Evolutionary conservation across 1,140 invertebrate genomes (phyloP), one percentile per base, ranked within the genome.

Genomic region (Diploscapter pachys): DNA sequence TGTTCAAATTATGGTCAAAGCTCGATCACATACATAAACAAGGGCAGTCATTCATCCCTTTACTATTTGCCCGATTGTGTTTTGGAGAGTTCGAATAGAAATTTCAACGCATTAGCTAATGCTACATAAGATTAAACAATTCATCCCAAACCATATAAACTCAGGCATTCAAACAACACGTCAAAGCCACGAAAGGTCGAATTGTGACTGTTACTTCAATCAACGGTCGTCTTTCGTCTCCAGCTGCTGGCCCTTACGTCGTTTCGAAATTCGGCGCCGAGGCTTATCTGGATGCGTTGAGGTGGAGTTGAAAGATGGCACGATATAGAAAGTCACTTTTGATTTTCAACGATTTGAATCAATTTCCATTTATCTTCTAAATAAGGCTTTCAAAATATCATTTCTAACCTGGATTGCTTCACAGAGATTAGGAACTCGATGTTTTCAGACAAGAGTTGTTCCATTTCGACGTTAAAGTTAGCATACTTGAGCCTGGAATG

Each of bases 181-280:
- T 82, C 9, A 82, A 82, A 73, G 63, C 71, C 13, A 78, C 80
- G 9, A 77, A 78, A 59, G 81, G 81, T 56, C 65, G 81, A 54
- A 78, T 83, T 53, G 75, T 83, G 5, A 76, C 81, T n/a, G 75
- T 80, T 4, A 80, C 80, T n/a, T 83, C 81, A 55, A 81, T 83
- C 0, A 73, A 83, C 13, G 81, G 81, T 63, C 8, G 78, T 62
- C 5, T 71, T 51, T 71, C 75, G 4, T 69, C 78, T 6, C 71
- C 78, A 4, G 73, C 71, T 11, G 77, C 76, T 68, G 78, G 76
- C 9, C 78, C 78, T 4, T 83, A 83, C 66, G 57, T 78, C 11
- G 77, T 79, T 6, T 75, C 81, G 9, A 83, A 83, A 67, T 84
- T 78, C 71, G 82, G 72, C 4, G 78, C 72, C 3, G 81, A 84